Base-by-base conservation (phyloP, 2,888 invertebrate genomes). In the Dasypogon diadema region DNA sequence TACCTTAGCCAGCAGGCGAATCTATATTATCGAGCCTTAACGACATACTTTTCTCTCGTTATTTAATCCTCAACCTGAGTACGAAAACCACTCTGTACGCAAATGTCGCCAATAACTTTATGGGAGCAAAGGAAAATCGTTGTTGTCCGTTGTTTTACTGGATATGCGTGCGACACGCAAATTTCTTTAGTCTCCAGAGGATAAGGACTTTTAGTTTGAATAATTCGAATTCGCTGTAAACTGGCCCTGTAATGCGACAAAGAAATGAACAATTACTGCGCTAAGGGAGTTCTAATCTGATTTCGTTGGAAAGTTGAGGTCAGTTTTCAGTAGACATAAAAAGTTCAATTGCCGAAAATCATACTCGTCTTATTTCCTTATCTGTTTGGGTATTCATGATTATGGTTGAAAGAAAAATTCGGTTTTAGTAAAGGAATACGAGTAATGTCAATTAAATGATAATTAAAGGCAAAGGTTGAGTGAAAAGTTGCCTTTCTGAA, bases 151-250 rank as follows among this genome's bases (percentile, higher is more conserved):
- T 12, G 16, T 48, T 48, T 48, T 14, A 48, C 4, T 48, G 48
- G 12, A 24, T 22, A 26, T 56, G 56, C 56, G 56, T 56, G 56
- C 14, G 12, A 56, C 22, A 56, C 56, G 56, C 56, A 56, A 56
- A 10, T 56, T 56, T 12, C 5, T 14, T n/a, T 22, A 56, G 4
- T 14, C 12, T 48, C 12, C 16, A 12, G 48, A 48, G 3, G 48
- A 48, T 48, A 48, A 48, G 48, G n/a, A 16, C 48, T 30, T 30
- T 30, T 30, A 30, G 30, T 30, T 30, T 30, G 8, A 48, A 14
- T 48, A 48, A 48, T 48, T 48, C 16, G 6, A 12, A 48, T 12
- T 48, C 48, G 12, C 12, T 14, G 16, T 48, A 16, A 48, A 16
- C 48, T 3, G n/a, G n/a, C n/a, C n/a, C n/a, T 16, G 48, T 48